phyloP scores from a whole-genome alignment of 2,888 invertebrate genomes.

The Aethes cnicana region DNA sequence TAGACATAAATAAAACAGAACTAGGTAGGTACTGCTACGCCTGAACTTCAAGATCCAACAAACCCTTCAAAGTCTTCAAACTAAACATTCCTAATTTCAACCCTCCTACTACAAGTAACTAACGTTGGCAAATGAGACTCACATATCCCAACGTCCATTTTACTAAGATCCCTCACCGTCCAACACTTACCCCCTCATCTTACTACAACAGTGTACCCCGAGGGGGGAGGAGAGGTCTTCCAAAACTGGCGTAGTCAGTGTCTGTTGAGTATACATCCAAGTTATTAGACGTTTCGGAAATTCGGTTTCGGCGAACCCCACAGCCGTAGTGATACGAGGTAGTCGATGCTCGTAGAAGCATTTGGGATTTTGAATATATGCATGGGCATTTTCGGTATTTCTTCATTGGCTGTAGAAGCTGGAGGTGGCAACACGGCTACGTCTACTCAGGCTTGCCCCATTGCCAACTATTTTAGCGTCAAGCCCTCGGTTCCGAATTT shows the following conservation, averaged over 20 bases:
- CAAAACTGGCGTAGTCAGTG: slow-evolving; percentile 58
- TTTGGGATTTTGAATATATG: no score
- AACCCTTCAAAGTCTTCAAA: slow-evolving; percentile 51
- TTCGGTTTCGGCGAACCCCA: slow-evolving; percentile 72
- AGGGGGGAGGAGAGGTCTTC: slow-evolving; percentile 45
- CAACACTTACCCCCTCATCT: slow-evolving; percentile 38
- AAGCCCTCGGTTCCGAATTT: no score
- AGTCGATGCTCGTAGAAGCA: slow-evolving; percentile 51
- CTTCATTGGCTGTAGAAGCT: no score
- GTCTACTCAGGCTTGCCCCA: no score
- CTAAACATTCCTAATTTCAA: slow-evolving; percentile 71
- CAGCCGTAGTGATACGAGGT: slow-evolving; percentile 52
- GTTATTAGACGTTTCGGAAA: slow-evolving; percentile 82
- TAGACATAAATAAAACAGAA: no score
- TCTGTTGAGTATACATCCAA: slow-evolving; percentile 77
- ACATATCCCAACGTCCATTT: slow-evolving; percentile 52
- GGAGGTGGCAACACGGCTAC: no score
- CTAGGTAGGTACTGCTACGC: no score
- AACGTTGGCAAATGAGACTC: slow-evolving; percentile 68
- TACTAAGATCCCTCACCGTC: slow-evolving; percentile 48
- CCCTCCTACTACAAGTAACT: slow-evolving; percentile 63
- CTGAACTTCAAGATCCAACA: slow-evolving; percentile 23
- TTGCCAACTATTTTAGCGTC: no score
- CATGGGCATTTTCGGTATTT: no score
- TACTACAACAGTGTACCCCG: slow-evolving; percentile 37